A percentile compares a stretch with the other conserved stretches of the same genome.
Evolutionary conservation across 2,888 invertebrate genomes (phyloP).

Genomic region (Ceriagrion tenellum): DNA sequence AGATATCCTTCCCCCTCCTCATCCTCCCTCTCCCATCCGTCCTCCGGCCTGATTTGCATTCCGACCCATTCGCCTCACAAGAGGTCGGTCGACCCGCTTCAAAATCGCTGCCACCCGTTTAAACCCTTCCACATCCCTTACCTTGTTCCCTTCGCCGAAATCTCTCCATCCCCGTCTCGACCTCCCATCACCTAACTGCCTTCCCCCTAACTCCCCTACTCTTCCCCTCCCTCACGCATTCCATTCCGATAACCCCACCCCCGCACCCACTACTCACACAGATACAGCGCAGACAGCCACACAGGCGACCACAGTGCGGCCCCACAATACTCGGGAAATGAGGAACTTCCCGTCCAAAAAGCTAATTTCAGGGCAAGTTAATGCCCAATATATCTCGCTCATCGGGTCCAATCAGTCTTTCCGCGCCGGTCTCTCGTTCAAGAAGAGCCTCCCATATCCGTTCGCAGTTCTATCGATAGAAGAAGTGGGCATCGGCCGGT

Average conservation of each 20-base stretch:
- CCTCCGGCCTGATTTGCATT: slow-evolving; percentile 42
- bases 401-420: background rate
- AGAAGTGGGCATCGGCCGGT: too few relatives aligned
- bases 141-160: background rate
- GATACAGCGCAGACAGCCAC: background rate
- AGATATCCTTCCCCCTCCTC: background rate
- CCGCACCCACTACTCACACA: too few relatives aligned
- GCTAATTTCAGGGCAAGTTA: background rate
- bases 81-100: background rate
- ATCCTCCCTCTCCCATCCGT: background rate
- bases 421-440: background rate
- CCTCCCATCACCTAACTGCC: background rate
- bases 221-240: background rate
- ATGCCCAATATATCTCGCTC: background rate
- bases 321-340: background rate
- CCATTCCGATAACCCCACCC: background rate
- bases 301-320: background rate
- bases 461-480: background rate
- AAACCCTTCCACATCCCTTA: background rate
- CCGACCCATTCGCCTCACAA: background rate
- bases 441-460: background rate
- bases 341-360: background rate
- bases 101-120: background rate
- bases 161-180: background rate
- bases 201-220: background rate